These are phyloP conservation scores for Philereme transversata DNA, from an alignment of 2,888 invertebrate species.

Conservation along the genomic window DNA sequence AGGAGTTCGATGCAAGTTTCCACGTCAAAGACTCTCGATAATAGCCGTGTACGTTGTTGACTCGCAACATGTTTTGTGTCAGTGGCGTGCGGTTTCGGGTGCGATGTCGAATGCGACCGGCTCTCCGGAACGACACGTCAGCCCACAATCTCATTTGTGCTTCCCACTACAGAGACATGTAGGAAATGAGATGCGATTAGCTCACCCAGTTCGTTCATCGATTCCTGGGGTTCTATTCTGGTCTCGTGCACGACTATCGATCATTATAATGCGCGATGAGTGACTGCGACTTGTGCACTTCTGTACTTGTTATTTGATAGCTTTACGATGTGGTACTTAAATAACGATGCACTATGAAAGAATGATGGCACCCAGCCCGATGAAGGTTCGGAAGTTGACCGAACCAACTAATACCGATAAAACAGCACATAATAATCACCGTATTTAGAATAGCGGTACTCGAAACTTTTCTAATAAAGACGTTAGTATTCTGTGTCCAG, in stretches of 20 bases:
- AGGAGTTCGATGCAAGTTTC: slow-evolving; percentile 31
- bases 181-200: slow-evolving; percentile 76
- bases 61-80: slow-evolving; percentile 33
- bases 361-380: too few species aligned
- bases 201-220: slow-evolving; percentile 50
- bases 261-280: slow-evolving; percentile 19
- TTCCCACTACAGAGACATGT: slow-evolving; percentile 68
- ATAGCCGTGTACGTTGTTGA: slow-evolving; percentile 27
- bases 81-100: slow-evolving; percentile 48
- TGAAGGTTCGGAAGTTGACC: too few species aligned
- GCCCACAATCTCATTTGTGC: slow-evolving; percentile 72
- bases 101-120: slow-evolving; percentile 56
- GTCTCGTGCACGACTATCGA: slow-evolving; percentile 22
- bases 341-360: too few species aligned
- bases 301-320: slow-evolving; percentile 1
- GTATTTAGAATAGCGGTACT: too few species aligned
- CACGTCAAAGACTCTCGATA: slow-evolving; percentile 35
- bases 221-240: slow-evolving; percentile 23
- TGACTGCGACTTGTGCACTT: slow-evolving; percentile 5
- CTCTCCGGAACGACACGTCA: slow-evolving; percentile 66
- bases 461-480: not conserved
- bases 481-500: not conserved
- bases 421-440: too few species aligned
- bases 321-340: too few species aligned
- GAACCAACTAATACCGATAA: too few species aligned